phyloP scores from a whole-genome alignment of 2,888 invertebrate genomes.

The Stenodema calcarata region DNA sequence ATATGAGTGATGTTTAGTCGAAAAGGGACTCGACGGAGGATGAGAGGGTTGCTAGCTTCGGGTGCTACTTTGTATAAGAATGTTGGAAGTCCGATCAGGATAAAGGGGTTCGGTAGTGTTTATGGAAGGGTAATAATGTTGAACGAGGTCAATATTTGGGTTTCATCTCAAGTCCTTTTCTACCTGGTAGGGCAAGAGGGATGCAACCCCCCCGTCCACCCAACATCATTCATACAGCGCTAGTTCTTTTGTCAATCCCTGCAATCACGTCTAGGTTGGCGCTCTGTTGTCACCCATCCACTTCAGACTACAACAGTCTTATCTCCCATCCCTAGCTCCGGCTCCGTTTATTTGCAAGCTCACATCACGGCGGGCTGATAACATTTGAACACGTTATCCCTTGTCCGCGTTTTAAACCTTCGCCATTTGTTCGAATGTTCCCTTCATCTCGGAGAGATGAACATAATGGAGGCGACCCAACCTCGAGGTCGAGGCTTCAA shows the following conservation, averaged over 20 bases:
- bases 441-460: not conserved
- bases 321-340: not conserved
- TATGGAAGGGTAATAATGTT: constrained; percentile 46
- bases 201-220: not conserved
- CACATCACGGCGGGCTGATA: not conserved
- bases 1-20: constrained; percentile 40
- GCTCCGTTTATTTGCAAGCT: constrained; percentile 5
- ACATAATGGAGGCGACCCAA: not conserved
- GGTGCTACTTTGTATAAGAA: constrained; percentile 36
- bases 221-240: not conserved
- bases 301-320: not conserved
- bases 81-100: constrained; percentile 23
- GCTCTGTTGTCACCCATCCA: not conserved
- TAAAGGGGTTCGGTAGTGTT: constrained; percentile 42
- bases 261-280: not conserved
- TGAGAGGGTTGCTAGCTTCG: not conserved
- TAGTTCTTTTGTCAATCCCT: not conserved
- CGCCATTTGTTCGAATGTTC: not conserved
- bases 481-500: no score
- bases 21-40: constrained; percentile 5
- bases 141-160: constrained; percentile 43
- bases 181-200: not conserved
- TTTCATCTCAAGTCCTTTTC: constrained; percentile 30
- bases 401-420: not conserved
- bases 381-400: not conserved